Evolutionary conservation across 2,888 invertebrate genomes (phyloP).

Genomic region (Hypercompe scribonia): DNA sequence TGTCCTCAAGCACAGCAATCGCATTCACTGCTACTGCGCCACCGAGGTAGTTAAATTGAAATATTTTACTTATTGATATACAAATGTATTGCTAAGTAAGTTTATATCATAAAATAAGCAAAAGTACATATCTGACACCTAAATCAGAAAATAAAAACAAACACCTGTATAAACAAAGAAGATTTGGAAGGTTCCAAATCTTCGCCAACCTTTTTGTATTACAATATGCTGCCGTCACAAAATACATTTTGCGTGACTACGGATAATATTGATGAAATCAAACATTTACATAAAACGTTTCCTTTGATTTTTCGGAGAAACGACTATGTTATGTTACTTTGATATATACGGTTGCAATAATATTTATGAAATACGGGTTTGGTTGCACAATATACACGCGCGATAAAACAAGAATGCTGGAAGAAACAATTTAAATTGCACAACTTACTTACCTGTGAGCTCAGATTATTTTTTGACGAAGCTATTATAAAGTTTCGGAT

Average conservation of each 20-base stretch:
- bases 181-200: conserved; percentile 18
- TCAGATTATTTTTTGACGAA: neutral
- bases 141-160: conserved; percentile 3
- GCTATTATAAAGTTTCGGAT: too few relatives aligned
- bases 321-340: neutral
- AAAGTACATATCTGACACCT: neutral
- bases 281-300: conserved; percentile 13
- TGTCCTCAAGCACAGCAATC: too few relatives aligned
- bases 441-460: neutral
- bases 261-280: conserved; percentile 21
- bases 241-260: conserved; percentile 22
- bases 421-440: neutral
- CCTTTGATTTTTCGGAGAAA: neutral
- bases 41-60: too few relatives aligned
- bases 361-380: neutral
- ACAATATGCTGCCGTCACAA: conserved; percentile 6
- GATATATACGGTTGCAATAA: neutral
- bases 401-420: neutral
- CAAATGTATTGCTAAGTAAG: neutral
- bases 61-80: neutral
- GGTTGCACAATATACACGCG: neutral
- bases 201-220: conserved; percentile 22
- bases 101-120: neutral
- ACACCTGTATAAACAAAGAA: conserved; percentile 23
- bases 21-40: too few relatives aligned